These are phyloP conservation scores for Creontiades dilutus DNA, from an alignment of 2,888 invertebrate genomes.

Conservation along the genomic window DNA sequence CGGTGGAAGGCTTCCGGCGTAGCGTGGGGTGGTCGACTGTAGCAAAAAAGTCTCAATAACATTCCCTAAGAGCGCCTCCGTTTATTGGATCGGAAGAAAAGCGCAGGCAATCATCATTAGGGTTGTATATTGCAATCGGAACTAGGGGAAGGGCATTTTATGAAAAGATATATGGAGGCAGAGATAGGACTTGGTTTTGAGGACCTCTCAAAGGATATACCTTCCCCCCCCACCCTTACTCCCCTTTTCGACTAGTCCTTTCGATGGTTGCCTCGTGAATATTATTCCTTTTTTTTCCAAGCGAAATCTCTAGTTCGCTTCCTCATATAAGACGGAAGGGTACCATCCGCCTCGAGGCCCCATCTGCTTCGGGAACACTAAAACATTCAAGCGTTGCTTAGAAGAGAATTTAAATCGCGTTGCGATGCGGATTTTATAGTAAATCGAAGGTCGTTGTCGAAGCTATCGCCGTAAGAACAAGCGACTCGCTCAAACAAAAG, in stretches of 20 bases:
- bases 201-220: conserved; percentile 6
- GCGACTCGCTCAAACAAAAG: background rate
- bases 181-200: background rate
- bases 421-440: background rate
- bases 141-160: background rate
- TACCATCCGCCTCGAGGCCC: background rate
- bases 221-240: background rate
- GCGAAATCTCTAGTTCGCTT: background rate
- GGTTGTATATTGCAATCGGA: conserved; percentile 32
- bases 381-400: background rate
- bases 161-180: background rate
- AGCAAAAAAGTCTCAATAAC: conserved; percentile 3
- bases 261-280: background rate
- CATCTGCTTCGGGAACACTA: background rate
- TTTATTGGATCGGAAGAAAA: conserved; percentile 15
- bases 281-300: background rate
- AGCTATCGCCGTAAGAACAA: background rate
- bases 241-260: background rate
- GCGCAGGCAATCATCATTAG: conserved; percentile 31
- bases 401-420: background rate
- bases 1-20: background rate
- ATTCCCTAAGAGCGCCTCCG: conserved; percentile 5
- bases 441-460: background rate
- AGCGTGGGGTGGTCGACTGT: background rate
- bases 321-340: background rate